Evolutionary conservation across 2,113 vertebrate genomes (phyloP).

Genomic region (Corythaixoides concolor): DNA sequence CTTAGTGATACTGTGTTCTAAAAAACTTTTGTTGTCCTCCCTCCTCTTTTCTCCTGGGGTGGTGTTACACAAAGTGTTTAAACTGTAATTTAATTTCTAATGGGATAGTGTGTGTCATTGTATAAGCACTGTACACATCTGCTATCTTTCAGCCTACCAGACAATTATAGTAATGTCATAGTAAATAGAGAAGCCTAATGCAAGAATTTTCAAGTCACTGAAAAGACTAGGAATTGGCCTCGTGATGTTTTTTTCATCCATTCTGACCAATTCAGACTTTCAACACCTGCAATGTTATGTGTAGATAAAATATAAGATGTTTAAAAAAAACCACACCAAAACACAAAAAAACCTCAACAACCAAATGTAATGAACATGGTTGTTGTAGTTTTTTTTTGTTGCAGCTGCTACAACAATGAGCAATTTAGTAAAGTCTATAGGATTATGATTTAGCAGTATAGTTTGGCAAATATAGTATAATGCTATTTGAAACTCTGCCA

Average conservation of each 20-base stretch:
- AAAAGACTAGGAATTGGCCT: background rate
- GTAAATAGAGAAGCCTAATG: background rate
- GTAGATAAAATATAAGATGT: background rate
- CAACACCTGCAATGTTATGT: background rate
- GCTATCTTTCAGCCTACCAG: background rate
- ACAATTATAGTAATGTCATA: background rate
- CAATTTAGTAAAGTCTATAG: background rate
- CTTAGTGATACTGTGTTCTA: background rate
- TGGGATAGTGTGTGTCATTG: background rate
- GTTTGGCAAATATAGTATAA: background rate
- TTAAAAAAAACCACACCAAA: background rate
- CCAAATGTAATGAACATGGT: background rate
- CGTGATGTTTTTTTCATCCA: background rate
- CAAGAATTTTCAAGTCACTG: background rate
- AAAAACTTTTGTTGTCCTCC: background rate
- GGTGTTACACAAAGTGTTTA: conserved; percentile 14
- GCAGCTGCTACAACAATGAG: background rate
- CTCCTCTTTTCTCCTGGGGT: background rate
- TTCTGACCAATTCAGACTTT: background rate
- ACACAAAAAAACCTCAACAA: background rate
- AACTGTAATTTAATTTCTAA: conserved; percentile 31
- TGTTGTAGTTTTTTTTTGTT: background rate
- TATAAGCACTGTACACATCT: background rate
- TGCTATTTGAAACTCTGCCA: background rate
- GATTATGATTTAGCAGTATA: background rate